Percentiles rank a stretch among this genome's conserved stretches.
These are phyloP conservation scores for Diplogasteroides magnus DNA, from an alignment of 1,140 invertebrate species.

Conservation along the genomic window DNA sequence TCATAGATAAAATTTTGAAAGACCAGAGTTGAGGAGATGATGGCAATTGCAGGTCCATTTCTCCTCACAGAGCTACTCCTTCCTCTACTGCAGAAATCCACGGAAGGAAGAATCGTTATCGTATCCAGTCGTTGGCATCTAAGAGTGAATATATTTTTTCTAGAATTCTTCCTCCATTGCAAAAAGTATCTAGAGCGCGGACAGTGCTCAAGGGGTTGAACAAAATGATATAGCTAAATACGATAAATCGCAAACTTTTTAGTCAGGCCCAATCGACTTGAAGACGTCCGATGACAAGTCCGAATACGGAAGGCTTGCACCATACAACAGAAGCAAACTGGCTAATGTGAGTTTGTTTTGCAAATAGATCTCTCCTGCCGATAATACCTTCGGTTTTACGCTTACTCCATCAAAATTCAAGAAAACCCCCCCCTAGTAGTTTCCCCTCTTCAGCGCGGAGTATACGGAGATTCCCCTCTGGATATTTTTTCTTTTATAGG, in stretches of 20 bases:
- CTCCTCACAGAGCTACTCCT: conserved; percentile 36
- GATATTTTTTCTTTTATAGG: conserved; percentile 22
- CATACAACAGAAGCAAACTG: conserved; percentile 32
- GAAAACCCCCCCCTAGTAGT: no score
- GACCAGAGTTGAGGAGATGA: neutral
- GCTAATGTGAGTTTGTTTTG: conserved; percentile 28
- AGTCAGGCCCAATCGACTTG: conserved; percentile 20
- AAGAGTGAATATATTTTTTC: no score
- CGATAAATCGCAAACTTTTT: no score
- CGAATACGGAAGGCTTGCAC: conserved; percentile 13
- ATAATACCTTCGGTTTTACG: neutral
- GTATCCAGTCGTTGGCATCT: no score
- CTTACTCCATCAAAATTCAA: neutral
- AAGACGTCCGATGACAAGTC: conserved; percentile 19
- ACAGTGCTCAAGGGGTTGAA: no score
- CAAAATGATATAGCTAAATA: no score
- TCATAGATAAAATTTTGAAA: neutral
- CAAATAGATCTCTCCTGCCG: no score
- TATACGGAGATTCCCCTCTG: no score
- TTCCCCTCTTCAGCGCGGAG: no score
- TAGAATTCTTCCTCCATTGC: no score
- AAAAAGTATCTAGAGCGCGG: no score
- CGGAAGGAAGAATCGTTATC: conserved; percentile 25
- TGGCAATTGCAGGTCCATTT: conserved; percentile 28
- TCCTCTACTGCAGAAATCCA: conserved; percentile 20